Percentiles rank a stretch among this genome's conserved stretches.
Evolutionary conservation across 2,797 vertebrate species (phyloP).

Genomic region (Malurus leucopterus): DNA sequence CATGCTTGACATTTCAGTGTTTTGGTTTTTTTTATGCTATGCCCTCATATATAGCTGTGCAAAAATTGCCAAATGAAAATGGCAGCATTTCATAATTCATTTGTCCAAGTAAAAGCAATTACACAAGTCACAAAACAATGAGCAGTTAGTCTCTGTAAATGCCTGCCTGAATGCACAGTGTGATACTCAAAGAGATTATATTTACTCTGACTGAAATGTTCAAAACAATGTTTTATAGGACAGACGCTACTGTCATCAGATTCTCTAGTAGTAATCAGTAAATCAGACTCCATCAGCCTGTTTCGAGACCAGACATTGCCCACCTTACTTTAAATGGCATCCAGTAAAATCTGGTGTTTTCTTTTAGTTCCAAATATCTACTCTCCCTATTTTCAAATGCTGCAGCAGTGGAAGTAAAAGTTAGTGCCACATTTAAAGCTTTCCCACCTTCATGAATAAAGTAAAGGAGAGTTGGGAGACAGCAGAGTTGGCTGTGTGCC

Average conservation of each 20-base stretch:
- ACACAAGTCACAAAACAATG: not conserved
- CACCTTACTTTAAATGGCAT: not conserved
- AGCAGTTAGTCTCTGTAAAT: not conserved
- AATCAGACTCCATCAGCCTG: not conserved
- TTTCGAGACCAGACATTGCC: not conserved
- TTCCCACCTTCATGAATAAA: not conserved
- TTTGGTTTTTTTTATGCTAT: not conserved
- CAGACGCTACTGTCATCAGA: not conserved
- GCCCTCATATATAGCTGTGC: not conserved
- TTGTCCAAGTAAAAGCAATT: slow-evolving; percentile 25
- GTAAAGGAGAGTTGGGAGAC: not conserved
- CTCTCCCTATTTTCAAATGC: not conserved
- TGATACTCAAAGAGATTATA: not conserved
- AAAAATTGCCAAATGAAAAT: slow-evolving; percentile 22
- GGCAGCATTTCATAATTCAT: slow-evolving; percentile 7
- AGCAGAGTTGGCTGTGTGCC: not conserved
- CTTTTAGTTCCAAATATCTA: not conserved
- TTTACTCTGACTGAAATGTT: not conserved
- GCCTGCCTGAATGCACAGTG: not conserved
- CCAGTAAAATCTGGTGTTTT: not conserved
- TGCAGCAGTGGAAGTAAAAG: not conserved
- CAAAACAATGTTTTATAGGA: not conserved
- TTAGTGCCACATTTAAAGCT: not conserved
- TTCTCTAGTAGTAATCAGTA: not conserved
- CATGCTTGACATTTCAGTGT: not conserved